Percentiles rank a stretch among this genome's conserved stretches.
These are phyloP conservation scores for Cerastoderma edule DNA, from an alignment of 2,888 invertebrate species.

Conservation along the genomic window DNA sequence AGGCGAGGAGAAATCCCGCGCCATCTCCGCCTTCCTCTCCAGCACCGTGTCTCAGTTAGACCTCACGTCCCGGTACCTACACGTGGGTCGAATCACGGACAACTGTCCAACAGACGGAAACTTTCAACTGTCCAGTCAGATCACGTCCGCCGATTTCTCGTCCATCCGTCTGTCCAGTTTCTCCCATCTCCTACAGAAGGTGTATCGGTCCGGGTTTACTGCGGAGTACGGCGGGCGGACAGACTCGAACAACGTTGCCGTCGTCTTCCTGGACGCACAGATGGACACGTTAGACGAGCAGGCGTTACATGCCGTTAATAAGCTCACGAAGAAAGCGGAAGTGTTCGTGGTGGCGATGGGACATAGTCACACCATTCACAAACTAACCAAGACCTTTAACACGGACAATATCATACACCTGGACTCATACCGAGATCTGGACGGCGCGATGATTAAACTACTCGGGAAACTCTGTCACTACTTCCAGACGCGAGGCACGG, in stretches of 20 bases:
- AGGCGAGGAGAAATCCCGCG: slow-evolving; percentile 50
- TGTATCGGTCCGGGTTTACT: slow-evolving; percentile 48
- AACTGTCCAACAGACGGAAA: slow-evolving; percentile 59
- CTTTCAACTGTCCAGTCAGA: slow-evolving; percentile 48
- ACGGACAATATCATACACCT: slow-evolving; percentile 39
- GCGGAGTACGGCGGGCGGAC: slow-evolving; percentile 53
- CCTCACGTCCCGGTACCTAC: slow-evolving; percentile 45
- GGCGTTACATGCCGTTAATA: slow-evolving; percentile 37
- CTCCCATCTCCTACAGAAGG: slow-evolving; percentile 51
- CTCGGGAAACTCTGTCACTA: slow-evolving; percentile 44
- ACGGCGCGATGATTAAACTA: slow-evolving; percentile 19
- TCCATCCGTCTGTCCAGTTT: slow-evolving; percentile 50
- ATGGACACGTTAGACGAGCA: slow-evolving; percentile 45
- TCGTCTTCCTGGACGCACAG: slow-evolving; percentile 58
- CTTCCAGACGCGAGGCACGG: background rate
- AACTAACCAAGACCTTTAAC: slow-evolving; percentile 32
- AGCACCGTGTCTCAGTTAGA: slow-evolving; percentile 43
- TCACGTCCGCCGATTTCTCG: slow-evolving; percentile 45
- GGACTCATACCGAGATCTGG: slow-evolving; percentile 37
- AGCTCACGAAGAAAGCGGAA: slow-evolving; percentile 29
- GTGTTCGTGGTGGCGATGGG: slow-evolving; percentile 52
- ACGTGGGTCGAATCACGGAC: slow-evolving; percentile 56
- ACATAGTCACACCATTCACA: slow-evolving; percentile 31
- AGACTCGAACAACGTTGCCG: slow-evolving; percentile 45
- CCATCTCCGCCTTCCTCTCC: slow-evolving; percentile 57